These are phyloP conservation scores for Chelmon rostratus DNA, from an alignment of 2,797 vertebrate species.

Conservation along the genomic window DNA sequence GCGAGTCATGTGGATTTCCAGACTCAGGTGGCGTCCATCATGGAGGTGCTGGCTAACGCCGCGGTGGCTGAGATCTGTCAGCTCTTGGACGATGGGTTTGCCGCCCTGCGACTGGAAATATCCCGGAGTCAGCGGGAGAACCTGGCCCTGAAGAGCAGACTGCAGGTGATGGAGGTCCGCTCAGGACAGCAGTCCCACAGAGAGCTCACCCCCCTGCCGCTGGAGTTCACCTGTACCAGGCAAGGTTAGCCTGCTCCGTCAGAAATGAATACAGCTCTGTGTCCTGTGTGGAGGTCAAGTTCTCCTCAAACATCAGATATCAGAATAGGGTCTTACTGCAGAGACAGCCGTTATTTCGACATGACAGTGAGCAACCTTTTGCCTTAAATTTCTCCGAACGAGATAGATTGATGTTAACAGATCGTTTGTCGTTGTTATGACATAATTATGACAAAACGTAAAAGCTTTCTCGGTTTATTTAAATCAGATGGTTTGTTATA, in stretches of 20 bases:
- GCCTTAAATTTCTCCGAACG: neutral
- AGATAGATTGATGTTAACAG: neutral
- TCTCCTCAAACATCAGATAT: no score
- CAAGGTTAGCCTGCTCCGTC: constrained; percentile 20
- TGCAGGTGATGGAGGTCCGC: constrained; percentile 67
- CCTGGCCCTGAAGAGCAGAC: constrained; percentile 75
- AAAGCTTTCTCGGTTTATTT: no score
- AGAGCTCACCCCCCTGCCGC: neutral
- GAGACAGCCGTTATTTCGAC: neutral
- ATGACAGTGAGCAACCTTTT: no score
- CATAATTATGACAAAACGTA: no score
- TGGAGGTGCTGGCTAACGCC: constrained; percentile 81
- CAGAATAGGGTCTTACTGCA: no score
- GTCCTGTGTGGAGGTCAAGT: no score
- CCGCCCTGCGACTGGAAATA: constrained; percentile 75
- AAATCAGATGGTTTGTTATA: no score
- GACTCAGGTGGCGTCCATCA: constrained; percentile 79
- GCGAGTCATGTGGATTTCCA: constrained; percentile 22
- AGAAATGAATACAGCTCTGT: neutral
- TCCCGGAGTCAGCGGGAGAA: constrained; percentile 77
- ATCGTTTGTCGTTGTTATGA: neutral
- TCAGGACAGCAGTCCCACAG: constrained; percentile 9
- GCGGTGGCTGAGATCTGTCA: constrained; percentile 82
- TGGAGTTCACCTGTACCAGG: neutral
- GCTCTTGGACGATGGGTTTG: constrained; percentile 79